Evolutionary conservation across 2,797 vertebrate genomes (phyloP), one percentile per base, ranked within the genome.

Genomic region (Protonibea diacanthus): DNA sequence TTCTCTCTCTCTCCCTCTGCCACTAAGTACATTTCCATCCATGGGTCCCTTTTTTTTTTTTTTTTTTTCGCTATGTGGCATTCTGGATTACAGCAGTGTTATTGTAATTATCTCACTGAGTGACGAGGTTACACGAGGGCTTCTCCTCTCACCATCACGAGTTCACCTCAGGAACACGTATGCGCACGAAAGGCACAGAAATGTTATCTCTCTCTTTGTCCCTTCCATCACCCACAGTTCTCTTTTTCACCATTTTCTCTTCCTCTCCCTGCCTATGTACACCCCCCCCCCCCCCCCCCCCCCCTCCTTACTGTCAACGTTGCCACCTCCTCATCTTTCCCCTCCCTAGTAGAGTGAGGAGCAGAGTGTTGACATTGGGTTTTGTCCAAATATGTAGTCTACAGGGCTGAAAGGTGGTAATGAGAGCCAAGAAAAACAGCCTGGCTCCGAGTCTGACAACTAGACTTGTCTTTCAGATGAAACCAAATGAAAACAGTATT

Each of bases 381-480:
- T 77, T 76, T 73, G 74, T 92, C 93, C 94, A 93, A 92, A 91
- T 90, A 92, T 93, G 89, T 91, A 91, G 92, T 93, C 92, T 90
- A 89, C 75, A 59, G 89, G 77, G 72, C 90, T 91, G 90, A 86
- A 89, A 89, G 90, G 89, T 87, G 81, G 89, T 85, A 84, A 88
- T 87, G 85, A 83, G 76, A 92, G 93, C 94, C 93, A 94, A 95
- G 92, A 92, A 92, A 93, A 94, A 94, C 92, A 94, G 87, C 83
- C 89, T 86, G 82, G 86, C 75, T 90, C 78, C 3, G 80, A 84
- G 85, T 92, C 88, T 89, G 90, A 94, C 93, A 92, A 87, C 90
- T 88, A 86, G 84, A 75, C 92, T 89, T 82, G 87, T 91, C 87
- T 91, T 86, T 87, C 86, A 90, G 87, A 93, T 84, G 89, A 93